A percentile compares a stretch with the other conserved stretches of the same genome.
Evolutionary conservation across 1,140 invertebrate species (phyloP).

Genomic region (Holotrichia oblita): DNA sequence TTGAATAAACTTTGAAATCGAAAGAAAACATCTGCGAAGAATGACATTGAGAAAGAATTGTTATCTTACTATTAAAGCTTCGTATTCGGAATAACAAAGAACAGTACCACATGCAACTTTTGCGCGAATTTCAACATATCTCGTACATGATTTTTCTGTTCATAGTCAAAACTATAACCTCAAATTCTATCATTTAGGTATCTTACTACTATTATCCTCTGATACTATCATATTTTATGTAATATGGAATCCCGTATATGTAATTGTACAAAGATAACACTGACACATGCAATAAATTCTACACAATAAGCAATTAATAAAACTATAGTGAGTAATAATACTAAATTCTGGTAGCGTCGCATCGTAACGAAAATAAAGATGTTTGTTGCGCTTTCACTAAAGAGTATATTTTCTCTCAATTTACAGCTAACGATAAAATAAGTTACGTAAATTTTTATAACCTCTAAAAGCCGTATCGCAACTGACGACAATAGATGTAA

Average conservation of each 20-base stretch:
- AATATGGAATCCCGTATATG: neutral
- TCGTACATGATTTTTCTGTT: too few species aligned
- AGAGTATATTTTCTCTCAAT: neutral
- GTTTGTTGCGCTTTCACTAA: neutral
- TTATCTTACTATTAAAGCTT: too few species aligned
- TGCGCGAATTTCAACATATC: too few species aligned
- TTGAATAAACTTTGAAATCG: too few species aligned
- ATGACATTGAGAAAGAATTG: too few species aligned
- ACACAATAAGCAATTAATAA: neutral
- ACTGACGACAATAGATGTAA: constrained; percentile 14
- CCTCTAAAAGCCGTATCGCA: constrained; percentile 2
- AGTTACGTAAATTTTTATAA: constrained; percentile 3
- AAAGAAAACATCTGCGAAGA: too few species aligned
- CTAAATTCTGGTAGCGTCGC: neutral
- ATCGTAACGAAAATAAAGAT: neutral
- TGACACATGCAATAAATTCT: neutral
- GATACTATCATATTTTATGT: neutral
- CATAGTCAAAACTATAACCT: neutral
- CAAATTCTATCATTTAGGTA: neutral
- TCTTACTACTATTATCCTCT: neutral
- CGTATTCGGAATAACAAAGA: too few species aligned
- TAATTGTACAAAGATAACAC: neutral
- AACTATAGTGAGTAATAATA: neutral
- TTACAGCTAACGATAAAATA: neutral
- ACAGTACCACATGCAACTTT: too few species aligned